Percentiles rank a stretch among this genome's conserved stretches.
Evolutionary conservation across 2,113 vertebrate genomes (phyloP).

Genomic region (Siniperca knerii): DNA sequence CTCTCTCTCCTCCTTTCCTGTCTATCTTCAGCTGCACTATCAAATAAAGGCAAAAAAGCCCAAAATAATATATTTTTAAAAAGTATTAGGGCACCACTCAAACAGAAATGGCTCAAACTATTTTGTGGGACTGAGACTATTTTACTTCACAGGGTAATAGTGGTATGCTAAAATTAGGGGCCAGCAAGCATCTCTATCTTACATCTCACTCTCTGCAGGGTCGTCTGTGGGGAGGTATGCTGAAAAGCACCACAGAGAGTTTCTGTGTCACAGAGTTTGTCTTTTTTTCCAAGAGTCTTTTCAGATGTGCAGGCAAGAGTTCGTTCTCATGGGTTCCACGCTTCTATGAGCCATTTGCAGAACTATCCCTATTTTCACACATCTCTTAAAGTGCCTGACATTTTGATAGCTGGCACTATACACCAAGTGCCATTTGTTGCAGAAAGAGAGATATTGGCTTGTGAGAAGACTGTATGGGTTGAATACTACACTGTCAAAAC

Average conservation of each 20-base stretch:
- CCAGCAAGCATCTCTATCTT: conserved; percentile 13
- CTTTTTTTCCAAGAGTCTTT: conserved; percentile 31
- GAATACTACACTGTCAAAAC: conserved; percentile 49
- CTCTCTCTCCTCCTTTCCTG: too few species aligned
- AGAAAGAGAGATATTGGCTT: conserved; percentile 53
- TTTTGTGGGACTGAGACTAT: neutral
- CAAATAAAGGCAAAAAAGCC: too few species aligned
- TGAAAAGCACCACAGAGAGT: conserved; percentile 50
- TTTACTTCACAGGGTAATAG: conserved; percentile 30
- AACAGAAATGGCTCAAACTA: neutral
- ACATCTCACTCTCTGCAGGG: conserved; percentile 36
- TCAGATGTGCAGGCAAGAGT: conserved; percentile 53
- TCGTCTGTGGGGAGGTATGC: conserved; percentile 39
- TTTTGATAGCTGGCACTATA: conserved; percentile 71
- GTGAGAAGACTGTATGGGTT: conserved; percentile 48
- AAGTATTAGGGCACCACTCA: neutral
- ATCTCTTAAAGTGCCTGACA: conserved; percentile 72
- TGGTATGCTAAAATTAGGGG: neutral
- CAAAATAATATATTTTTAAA: neutral
- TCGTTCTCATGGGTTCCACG: conserved; percentile 59
- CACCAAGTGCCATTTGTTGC: conserved; percentile 64
- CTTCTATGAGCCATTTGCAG: conserved; percentile 62
- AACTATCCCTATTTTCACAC: conserved; percentile 65
- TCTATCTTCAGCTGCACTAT: too few species aligned
- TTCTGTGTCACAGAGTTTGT: conserved; percentile 33